These are phyloP conservation scores for Palythoa grandiflora DNA, from an alignment of 92 coral and sea anemone genomes.

Conservation along the genomic window DNA sequence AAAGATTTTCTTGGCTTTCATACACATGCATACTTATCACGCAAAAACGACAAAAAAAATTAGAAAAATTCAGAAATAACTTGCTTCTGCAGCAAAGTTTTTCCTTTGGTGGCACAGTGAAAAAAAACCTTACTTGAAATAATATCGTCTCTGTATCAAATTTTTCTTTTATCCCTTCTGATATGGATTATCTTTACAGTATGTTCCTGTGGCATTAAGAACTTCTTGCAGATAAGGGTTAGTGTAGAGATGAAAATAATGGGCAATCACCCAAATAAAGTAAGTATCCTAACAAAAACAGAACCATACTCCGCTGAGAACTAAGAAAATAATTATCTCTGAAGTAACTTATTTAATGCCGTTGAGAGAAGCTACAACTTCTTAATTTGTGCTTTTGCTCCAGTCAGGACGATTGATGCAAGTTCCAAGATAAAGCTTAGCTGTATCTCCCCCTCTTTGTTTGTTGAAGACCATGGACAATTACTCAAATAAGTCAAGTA, in stretches of 20 bases:
- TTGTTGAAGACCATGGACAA: conserved; percentile 65
- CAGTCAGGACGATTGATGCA: conserved; percentile 57
- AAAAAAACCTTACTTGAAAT: not conserved
- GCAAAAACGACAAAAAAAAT: not conserved
- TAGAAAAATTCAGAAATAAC: not conserved
- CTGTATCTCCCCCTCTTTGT: conserved; percentile 53
- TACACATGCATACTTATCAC: no score
- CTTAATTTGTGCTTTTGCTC: conserved; percentile 42
- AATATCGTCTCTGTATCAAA: not conserved
- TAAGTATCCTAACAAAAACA: not conserved
- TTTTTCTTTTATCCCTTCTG: not conserved
- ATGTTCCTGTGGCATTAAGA: not conserved
- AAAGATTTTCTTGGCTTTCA: no score
- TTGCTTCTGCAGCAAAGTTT: not conserved
- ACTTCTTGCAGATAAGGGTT: not conserved
- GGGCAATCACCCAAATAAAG: not conserved
- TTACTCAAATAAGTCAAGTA: not conserved
- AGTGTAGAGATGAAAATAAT: not conserved
- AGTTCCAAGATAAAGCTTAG: conserved; percentile 34
- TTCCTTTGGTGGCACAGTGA: not conserved
- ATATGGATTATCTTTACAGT: not conserved
- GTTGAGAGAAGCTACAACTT: conserved; percentile 42
- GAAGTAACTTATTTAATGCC: conserved; percentile 34
- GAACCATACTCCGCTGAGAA: not conserved
- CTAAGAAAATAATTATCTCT: conserved; percentile 30